phyloP scores from a whole-genome alignment of 2,113 vertebrate genomes.

The Beaufortia kweichowensis region DNA sequence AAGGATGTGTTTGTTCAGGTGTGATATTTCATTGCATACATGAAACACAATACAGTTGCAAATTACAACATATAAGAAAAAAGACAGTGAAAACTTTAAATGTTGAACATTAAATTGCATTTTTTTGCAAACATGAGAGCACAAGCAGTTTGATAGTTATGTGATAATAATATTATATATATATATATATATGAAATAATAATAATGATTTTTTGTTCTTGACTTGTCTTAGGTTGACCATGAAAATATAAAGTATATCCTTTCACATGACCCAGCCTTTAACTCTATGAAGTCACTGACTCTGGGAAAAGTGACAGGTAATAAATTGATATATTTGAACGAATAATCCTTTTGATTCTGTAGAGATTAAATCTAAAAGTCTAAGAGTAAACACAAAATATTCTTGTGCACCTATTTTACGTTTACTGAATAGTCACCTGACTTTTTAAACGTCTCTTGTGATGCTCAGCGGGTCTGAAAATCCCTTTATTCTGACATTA shows the following conservation, averaged over 20 bases:
- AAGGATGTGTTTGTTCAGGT: slow-evolving; percentile 88
- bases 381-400: background rate
- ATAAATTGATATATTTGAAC: slow-evolving; percentile 45
- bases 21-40: slow-evolving; percentile 18
- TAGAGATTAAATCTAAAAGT: background rate
- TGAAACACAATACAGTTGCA: background rate
- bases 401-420: background rate
- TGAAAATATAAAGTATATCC: slow-evolving; percentile 84
- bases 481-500: slow-evolving; percentile 35
- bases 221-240: slow-evolving; percentile 83
- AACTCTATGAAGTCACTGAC: slow-evolving; percentile 85
- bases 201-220: background rate
- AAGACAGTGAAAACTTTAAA: background rate
- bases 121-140: no score
- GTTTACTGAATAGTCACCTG: background rate
- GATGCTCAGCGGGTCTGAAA: slow-evolving; percentile 8
- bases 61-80: background rate
- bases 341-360: background rate
- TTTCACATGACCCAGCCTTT: slow-evolving; percentile 86
- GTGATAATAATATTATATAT: no score
- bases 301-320: slow-evolving; percentile 91
- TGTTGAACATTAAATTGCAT: background rate
- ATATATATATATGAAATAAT: no score
- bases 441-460: background rate
- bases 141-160: no score